phyloP scores from a whole-genome alignment of 2,888 invertebrate genomes.

The Rhingia rostrata region DNA sequence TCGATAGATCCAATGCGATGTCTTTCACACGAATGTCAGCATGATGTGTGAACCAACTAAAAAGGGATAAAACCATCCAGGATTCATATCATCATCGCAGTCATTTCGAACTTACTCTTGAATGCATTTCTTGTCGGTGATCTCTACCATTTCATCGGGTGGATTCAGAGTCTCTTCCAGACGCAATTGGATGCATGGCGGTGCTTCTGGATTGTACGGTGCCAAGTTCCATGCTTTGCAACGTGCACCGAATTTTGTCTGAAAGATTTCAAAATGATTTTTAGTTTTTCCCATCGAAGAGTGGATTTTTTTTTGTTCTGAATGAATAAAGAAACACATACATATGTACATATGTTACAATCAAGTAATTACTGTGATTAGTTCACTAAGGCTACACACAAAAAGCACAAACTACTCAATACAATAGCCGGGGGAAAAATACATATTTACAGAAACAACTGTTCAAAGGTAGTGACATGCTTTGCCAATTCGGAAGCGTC shows the following conservation, averaged over 20 bases:
- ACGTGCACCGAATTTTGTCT: slow-evolving; percentile 92
- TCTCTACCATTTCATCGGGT: slow-evolving; percentile 78
- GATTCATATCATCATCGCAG: background rate
- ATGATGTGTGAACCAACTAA: slow-evolving; percentile 82
- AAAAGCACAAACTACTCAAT: slow-evolving; percentile 37
- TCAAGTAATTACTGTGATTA: slow-evolving; percentile 2
- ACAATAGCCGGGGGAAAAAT: slow-evolving; percentile 32
- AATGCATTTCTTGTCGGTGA: slow-evolving; percentile 81
- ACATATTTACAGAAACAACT: slow-evolving; percentile 28
- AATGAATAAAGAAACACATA: slow-evolving; percentile 27
- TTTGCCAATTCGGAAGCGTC: slow-evolving; percentile 49
- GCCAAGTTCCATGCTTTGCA: slow-evolving; percentile 92
- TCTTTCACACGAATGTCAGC: slow-evolving; percentile 87
- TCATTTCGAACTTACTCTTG: slow-evolving; percentile 78
- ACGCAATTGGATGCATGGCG: slow-evolving; percentile 85
- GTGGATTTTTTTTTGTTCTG: background rate
- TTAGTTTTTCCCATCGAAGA: background rate
- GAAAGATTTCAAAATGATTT: slow-evolving; percentile 75
- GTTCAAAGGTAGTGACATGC: slow-evolving; percentile 40
- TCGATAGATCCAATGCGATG: slow-evolving; percentile 87
- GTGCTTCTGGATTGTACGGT: slow-evolving; percentile 83
- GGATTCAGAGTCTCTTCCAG: slow-evolving; percentile 85
- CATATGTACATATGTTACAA: slow-evolving; percentile 10
- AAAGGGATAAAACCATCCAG: background rate
- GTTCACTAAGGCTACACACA: slow-evolving; percentile 38